phyloP scores from a whole-genome alignment of 2,888 invertebrate species.

The Coronaproctus castanopsis region DNA sequence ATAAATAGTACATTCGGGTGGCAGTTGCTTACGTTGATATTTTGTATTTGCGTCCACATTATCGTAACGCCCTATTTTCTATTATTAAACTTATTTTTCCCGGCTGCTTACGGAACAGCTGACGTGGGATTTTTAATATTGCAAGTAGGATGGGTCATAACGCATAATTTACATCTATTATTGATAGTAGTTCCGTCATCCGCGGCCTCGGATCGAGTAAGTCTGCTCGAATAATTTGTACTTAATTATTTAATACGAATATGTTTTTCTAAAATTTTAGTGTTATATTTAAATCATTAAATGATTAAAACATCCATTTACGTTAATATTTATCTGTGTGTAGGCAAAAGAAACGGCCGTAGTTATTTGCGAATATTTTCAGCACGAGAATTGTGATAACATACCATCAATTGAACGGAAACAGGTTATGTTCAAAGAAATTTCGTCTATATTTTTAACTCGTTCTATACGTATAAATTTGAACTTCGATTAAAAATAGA shows the following conservation, averaged over 20 bases:
- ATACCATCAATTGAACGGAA: constrained; percentile 12
- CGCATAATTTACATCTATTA: constrained; percentile 16
- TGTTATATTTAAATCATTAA: too few species aligned
- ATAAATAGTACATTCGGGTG: constrained; percentile 17
- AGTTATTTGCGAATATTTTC: constrained; percentile 17
- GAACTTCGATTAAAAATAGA: too few species aligned
- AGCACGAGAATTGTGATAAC: constrained; percentile 1
- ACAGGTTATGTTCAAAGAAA: constrained; percentile 16
- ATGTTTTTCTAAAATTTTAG: too few species aligned
- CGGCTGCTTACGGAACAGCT: constrained; percentile 13
- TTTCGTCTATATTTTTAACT: not conserved
- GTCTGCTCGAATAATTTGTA: not conserved
- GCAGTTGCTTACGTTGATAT: constrained; percentile 15
- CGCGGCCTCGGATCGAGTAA: constrained; percentile 12
- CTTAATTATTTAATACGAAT: not conserved
- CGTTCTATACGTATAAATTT: too few species aligned
- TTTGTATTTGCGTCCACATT: constrained; percentile 18
- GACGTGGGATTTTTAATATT: constrained; percentile 16
- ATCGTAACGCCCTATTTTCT: constrained; percentile 19
- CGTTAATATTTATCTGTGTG: not conserved
- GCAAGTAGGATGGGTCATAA: constrained; percentile 17
- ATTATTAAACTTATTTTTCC: constrained; percentile 18
- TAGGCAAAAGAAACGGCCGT: constrained; percentile 17
- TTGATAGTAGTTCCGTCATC: constrained; percentile 16
- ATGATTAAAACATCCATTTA: not conserved